Evolutionary conservation across 2,113 vertebrate genomes (phyloP).

Genomic region (Hipposideros armiger): DNA sequence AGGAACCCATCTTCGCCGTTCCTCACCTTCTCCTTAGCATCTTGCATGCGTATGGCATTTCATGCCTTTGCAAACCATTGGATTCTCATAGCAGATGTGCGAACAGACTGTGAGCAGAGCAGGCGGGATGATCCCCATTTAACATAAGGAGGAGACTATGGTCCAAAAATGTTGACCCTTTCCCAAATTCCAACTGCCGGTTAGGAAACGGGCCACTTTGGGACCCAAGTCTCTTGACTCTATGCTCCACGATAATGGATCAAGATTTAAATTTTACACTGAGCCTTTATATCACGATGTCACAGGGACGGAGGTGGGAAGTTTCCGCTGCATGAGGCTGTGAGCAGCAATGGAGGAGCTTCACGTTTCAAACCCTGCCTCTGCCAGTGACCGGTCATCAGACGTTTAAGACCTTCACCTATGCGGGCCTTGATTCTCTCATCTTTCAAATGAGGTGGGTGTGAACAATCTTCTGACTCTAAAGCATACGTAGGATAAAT

Average conservation of each 20-base stretch:
- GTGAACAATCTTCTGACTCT: neutral
- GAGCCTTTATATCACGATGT: neutral
- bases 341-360: neutral
- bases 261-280: neutral
- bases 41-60: neutral
- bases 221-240: neutral
- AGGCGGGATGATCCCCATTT: neutral
- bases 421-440: neutral
- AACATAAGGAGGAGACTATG: neutral
- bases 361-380: neutral
- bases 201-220: neutral
- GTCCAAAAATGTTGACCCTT: neutral
- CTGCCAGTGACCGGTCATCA: neutral
- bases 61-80: neutral
- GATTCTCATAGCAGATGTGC: neutral
- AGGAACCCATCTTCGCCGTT: neutral
- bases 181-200: constrained; percentile 1
- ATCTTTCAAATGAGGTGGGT: neutral
- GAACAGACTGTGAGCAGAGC: neutral
- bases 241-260: neutral
- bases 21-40: neutral
- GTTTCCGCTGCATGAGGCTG: neutral
- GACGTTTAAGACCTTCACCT: neutral
- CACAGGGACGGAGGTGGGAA: neutral
- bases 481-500: neutral